Evolutionary conservation across 2,888 invertebrate species (phyloP), one percentile per base, ranked within the genome.

Genomic region (Dryobotodes eremita): DNA sequence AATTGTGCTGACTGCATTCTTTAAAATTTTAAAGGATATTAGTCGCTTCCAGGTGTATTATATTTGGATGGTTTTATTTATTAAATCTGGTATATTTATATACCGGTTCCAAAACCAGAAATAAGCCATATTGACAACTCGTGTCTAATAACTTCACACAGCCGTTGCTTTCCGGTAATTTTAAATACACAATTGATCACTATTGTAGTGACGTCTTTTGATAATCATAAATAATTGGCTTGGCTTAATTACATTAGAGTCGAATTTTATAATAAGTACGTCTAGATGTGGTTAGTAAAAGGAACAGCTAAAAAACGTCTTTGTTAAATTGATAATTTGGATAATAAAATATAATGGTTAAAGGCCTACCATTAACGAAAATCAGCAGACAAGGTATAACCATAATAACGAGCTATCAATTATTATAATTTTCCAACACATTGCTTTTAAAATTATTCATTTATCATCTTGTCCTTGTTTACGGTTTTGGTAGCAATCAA

Each of bases 381-480:
- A 78, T 55, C 23, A 46, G 7, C 36, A n/a, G 17, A 64, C 23
- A 46, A 48, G 59, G 59, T 17, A 83, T 75, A 71, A 77, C 11
- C 59, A 71, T 70, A 53, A 62, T 78, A 53, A 80, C 36, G 59
- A 77, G 57, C 71, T 61, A 75, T 79, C 65, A 80, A 73, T 77
- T 77, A 82, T 83, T 64, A 74, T 75, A 59, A 69, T 77, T 80
- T 72, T 69, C n/a, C 71, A 46, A 83, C 77, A 79, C 80, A 88
- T 77, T 68, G 48, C 61, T 75, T 75, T 61, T 72, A 72, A 74
- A 79, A 70, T 42, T 0, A 78, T 68, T 57, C 61, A 74, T 74
- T 64, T 84, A 81, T 71, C 48, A 62, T n/a, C 36, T 62, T 84
- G 90, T 89, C 90, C 90, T 90, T 89, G 88, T 75, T 82, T 77